These are phyloP conservation scores for Baccha elongata DNA, from an alignment of 2,888 invertebrate species.

Conservation along the genomic window DNA sequence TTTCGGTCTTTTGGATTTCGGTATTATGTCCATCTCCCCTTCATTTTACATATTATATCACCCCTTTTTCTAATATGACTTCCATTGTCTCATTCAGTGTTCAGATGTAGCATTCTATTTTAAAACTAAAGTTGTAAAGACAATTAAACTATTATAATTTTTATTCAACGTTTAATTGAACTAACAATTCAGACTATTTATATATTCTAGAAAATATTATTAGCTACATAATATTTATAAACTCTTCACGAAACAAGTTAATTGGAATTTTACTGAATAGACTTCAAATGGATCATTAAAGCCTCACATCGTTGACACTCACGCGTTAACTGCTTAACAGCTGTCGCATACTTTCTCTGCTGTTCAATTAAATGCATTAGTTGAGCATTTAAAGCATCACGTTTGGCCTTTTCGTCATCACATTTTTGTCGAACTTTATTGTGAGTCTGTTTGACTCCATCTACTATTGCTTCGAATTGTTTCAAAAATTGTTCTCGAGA, in stretches of 20 bases:
- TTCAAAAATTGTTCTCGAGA: slow-evolving; percentile 94
- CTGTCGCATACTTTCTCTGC: slow-evolving; percentile 89
- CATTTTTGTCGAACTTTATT: slow-evolving; percentile 87
- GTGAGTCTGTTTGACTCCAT: slow-evolving; percentile 93
- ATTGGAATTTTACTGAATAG: slow-evolving; percentile 77
- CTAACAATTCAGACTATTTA: neutral
- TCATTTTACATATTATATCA: too few species aligned
- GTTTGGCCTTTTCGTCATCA: slow-evolving; percentile 86
- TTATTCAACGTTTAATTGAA: too few species aligned
- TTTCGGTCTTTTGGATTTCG: too few species aligned
- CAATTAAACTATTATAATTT: too few species aligned
- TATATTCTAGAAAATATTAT: neutral
- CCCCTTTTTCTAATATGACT: too few species aligned
- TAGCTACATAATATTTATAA: neutral
- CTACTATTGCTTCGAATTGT: slow-evolving; percentile 95
- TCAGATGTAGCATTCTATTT: too few species aligned
- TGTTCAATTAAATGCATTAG: slow-evolving; percentile 86
- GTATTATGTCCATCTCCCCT: too few species aligned
- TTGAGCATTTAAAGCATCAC: slow-evolving; percentile 86
- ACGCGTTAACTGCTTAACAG: slow-evolving; percentile 89
- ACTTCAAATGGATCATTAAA: slow-evolving; percentile 80
- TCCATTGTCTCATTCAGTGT: too few species aligned
- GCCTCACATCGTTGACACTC: slow-evolving; percentile 89
- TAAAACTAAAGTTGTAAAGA: too few species aligned
- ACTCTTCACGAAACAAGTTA: slow-evolving; percentile 29